A percentile compares a stretch with the other conserved stretches of the same genome.
phyloP scores from a whole-genome alignment of 2,888 invertebrate genomes.

The Plebejus anna region DNA sequence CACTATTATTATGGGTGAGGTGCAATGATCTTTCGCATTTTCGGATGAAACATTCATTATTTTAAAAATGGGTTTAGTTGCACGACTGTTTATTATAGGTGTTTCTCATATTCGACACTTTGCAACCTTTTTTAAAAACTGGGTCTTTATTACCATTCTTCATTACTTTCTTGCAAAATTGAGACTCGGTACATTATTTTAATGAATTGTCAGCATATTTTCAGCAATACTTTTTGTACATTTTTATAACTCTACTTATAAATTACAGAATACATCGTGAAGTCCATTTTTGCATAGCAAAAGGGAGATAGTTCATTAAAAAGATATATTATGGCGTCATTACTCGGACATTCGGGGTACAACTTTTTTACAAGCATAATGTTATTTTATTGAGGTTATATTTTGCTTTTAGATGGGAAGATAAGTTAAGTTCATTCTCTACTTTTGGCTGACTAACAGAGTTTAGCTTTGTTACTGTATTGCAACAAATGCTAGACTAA shows the following conservation, averaged over 20 bases:
- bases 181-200: not conserved
- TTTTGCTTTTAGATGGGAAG: conserved; percentile 39
- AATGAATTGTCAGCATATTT: not conserved
- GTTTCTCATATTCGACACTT: not conserved
- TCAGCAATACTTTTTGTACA: not conserved
- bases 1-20: conserved; percentile 74
- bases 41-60: conserved; percentile 18
- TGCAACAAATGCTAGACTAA: not conserved
- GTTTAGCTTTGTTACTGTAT: not conserved
- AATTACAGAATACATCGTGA: conserved; percentile 57
- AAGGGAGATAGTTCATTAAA: conserved; percentile 69
- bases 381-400: conserved; percentile 45
- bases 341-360: conserved; percentile 59
- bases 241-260: conserved; percentile 43
- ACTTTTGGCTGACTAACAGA: not conserved
- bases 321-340: conserved; percentile 74
- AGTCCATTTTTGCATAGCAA: conserved; percentile 59
- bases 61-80: conserved; percentile 3
- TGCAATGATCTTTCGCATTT: conserved; percentile 56
- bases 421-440: not conserved
- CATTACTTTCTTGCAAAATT: not conserved
- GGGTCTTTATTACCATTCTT: not conserved
- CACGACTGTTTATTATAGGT: conserved; percentile 14
- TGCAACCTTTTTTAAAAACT: not conserved
- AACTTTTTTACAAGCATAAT: conserved; percentile 53